Conservation (phyloP, 2,113 vertebrate genomes). For the Odobenus rosmarus region DNA sequence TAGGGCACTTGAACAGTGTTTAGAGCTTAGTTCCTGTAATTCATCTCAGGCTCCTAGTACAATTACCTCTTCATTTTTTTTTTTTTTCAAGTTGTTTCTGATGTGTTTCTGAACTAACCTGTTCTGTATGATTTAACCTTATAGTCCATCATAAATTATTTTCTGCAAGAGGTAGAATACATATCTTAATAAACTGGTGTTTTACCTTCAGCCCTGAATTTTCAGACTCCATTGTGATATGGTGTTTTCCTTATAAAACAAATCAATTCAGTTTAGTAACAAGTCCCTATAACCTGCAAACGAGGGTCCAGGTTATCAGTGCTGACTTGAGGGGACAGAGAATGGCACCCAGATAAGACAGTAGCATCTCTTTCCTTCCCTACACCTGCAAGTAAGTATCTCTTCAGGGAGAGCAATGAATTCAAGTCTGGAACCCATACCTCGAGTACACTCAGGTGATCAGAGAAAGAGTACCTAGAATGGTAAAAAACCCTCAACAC, state of each 20-base stretch:
- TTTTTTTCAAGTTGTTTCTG: not conserved
- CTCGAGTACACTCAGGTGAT: not conserved
- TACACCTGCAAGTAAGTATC: not conserved
- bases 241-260: not conserved
- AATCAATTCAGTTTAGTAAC: not conserved
- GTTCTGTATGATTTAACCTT: not conserved
- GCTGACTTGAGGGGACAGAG: not conserved
- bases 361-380: not conserved
- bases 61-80: constrained; percentile 5
- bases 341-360: not conserved
- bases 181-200: not conserved
- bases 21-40: not conserved
- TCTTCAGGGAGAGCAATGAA: not conserved
- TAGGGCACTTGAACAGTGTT: not conserved
- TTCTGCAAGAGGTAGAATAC: not conserved
- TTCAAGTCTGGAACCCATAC: not conserved
- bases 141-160: not conserved
- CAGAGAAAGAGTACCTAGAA: not conserved
- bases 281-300: not conserved
- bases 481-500: not conserved
- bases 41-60: not conserved
- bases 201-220: not conserved
- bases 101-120: not conserved
- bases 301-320: not conserved
- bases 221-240: not conserved